Conservation (phyloP, 2,797 vertebrate genomes). For the Enteromius viviparus region DNA sequence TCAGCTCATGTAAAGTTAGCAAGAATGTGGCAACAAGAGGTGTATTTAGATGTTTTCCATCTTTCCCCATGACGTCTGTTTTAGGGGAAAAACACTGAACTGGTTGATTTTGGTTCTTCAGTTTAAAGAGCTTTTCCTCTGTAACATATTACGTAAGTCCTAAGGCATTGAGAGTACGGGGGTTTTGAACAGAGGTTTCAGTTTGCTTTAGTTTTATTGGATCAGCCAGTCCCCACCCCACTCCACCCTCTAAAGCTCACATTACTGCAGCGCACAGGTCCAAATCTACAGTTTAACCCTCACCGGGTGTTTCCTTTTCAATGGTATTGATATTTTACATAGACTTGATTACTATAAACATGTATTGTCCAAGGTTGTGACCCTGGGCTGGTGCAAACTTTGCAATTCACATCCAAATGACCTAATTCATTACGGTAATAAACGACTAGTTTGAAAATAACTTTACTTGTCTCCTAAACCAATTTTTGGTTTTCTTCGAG, state of each 20-base stretch:
- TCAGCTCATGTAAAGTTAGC: not conserved
- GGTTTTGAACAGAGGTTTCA: slow-evolving; percentile 1
- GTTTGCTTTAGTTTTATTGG: slow-evolving; percentile 27
- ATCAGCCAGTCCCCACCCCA: slow-evolving; percentile 10
- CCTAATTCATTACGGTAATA: not conserved
- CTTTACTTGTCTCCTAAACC: not conserved
- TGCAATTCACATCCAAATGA: not conserved
- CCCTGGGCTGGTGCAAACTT: not conserved
- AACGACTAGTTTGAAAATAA: not conserved
- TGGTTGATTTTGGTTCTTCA: not conserved
- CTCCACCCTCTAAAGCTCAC: slow-evolving; percentile 7
- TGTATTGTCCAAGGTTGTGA: not conserved
- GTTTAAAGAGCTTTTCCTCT: not conserved
- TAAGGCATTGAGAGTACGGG: not conserved
- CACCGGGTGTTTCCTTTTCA: too few species aligned
- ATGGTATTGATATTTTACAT: slow-evolving; percentile 21
- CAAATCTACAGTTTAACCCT: slow-evolving; percentile 15
- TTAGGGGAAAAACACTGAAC: not conserved
- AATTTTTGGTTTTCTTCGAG: not conserved
- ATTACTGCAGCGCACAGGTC: not conserved
- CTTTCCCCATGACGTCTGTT: not conserved
- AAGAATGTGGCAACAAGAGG: not conserved
- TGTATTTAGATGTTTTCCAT: not conserved
- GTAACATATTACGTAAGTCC: slow-evolving; percentile 5
- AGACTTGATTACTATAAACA: slow-evolving; percentile 10